phyloP scores from a whole-genome alignment of 2,113 vertebrate genomes.

The Dinomys branickii region DNA sequence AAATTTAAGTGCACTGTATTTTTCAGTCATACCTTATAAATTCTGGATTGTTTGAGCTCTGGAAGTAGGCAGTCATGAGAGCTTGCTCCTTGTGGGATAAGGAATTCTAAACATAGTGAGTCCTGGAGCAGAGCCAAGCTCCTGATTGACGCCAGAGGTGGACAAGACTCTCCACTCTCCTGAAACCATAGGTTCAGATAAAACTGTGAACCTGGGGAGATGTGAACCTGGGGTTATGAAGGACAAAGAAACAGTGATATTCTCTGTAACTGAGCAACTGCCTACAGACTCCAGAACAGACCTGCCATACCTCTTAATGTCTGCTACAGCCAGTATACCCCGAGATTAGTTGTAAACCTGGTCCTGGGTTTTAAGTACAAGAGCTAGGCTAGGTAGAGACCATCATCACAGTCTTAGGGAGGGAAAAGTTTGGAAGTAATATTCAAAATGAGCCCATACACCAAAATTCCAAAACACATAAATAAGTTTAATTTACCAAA shows the following conservation, averaged over 20 bases:
- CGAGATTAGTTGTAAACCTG: background rate
- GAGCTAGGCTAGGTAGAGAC: background rate
- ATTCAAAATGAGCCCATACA: constrained; percentile 33
- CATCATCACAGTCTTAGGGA: background rate
- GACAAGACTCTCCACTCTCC: background rate
- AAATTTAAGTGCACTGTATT: background rate
- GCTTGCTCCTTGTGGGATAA: background rate
- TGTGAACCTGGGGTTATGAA: background rate
- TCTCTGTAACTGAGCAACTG: background rate
- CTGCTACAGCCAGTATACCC: background rate
- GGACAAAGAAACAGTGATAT: background rate
- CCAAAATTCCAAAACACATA: constrained; percentile 42
- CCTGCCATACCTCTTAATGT: background rate
- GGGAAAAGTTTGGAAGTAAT: background rate
- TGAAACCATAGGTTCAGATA: background rate
- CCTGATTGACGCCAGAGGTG: background rate
- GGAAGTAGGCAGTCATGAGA: background rate
- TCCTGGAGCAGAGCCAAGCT: background rate
- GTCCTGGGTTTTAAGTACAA: background rate
- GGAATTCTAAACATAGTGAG: background rate
- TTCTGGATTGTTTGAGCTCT: background rate
- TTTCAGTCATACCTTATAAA: background rate
- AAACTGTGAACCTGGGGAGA: background rate
- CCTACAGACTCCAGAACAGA: background rate
- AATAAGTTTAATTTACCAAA: constrained; percentile 24